Base-by-base conservation (phyloP, 2,888 invertebrate species). In the Empis livida region DNA sequence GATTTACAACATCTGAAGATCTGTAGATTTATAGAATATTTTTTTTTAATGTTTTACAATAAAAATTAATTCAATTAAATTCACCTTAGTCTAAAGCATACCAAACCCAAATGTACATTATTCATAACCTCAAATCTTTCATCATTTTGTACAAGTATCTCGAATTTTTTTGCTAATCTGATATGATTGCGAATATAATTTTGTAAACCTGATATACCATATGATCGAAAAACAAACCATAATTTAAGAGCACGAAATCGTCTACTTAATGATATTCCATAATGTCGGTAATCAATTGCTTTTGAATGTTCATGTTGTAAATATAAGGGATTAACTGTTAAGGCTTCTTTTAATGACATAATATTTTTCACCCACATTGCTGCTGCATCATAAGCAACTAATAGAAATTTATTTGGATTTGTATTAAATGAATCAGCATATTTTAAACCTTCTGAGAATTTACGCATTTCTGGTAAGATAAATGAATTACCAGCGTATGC, bases 401-500 rank as follows among this genome's bases (percentile, higher is more conserved):
- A 70, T 61, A 92, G 71, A 80, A 89, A 85, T 68, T 92, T 92
- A 65, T 89, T 89, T 0, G 91, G 85, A 63, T 92, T 92, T 10
- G 85, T 84, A 63, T 89, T 89, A 67, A 92, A 86, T 0, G 90
- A 90, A 61, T 84, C 82, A 0, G 85, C 89, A 61, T 82, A 79
- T 69, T 88, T 78, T 27, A 82, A 71, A 1, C 82, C 83, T 5
- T 73, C 71, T 59, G 79, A 73, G 42, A 77, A 69, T 1, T 74
- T 71, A 50, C 84, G 76, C 64, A 88, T 77, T 68, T 91, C 91
- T 0, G 89, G 89, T 57, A 90, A 83, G 50, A 92, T 86, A 59
- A 92, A 82, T 1, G 85, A 81, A 57, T 81, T 86, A 4, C 92
- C 92, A 2, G 87, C 90, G 61, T 91, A 92, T 1, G 90, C 90